phyloP scores from a whole-genome alignment of 2,888 invertebrate genomes.

The Agrilus biguttatus region DNA sequence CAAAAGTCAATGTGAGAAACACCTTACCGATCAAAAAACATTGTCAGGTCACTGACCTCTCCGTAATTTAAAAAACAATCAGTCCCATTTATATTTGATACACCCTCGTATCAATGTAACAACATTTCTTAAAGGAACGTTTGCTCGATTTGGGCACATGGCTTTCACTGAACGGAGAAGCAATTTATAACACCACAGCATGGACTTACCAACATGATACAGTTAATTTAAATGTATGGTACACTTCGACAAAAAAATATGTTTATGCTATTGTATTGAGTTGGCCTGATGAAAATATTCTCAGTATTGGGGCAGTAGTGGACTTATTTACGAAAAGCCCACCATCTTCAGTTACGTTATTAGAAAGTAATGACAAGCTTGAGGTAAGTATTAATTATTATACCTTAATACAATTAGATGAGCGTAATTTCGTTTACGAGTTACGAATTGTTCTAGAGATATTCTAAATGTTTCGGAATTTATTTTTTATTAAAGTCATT shows the following conservation, averaged over 20 bases:
- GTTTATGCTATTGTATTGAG: constrained; percentile 55
- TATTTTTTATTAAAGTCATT: too few species aligned
- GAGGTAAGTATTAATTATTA: constrained; percentile 13
- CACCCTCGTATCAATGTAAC: too few species aligned
- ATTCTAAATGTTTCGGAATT: too few species aligned
- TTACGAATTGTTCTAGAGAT: too few species aligned
- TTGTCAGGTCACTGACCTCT: too few species aligned
- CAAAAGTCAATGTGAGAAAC: too few species aligned
- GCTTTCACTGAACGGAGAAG: constrained; percentile 67
- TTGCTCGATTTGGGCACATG: constrained; percentile 58
- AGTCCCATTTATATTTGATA: too few species aligned
- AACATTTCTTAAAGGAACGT: constrained; percentile 35
- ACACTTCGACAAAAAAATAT: constrained; percentile 16
- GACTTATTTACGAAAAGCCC: constrained; percentile 13
- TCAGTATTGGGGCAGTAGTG: constrained; percentile 31
- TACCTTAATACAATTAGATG: too few species aligned
- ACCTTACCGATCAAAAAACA: too few species aligned
- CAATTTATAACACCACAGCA: constrained; percentile 58
- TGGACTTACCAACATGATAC: constrained; percentile 77
- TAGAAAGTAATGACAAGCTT: constrained; percentile 34
- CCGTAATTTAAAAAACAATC: too few species aligned
- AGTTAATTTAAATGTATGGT: constrained; percentile 33
- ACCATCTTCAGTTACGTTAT: constrained; percentile 29
- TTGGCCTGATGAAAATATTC: constrained; percentile 49
- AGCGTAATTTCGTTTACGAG: too few species aligned